Percentiles rank a stretch among this genome's conserved stretches.
These are phyloP conservation scores for Prenolepis imparis DNA, from an alignment of 2,888 invertebrate genomes.

Conservation along the genomic window DNA sequence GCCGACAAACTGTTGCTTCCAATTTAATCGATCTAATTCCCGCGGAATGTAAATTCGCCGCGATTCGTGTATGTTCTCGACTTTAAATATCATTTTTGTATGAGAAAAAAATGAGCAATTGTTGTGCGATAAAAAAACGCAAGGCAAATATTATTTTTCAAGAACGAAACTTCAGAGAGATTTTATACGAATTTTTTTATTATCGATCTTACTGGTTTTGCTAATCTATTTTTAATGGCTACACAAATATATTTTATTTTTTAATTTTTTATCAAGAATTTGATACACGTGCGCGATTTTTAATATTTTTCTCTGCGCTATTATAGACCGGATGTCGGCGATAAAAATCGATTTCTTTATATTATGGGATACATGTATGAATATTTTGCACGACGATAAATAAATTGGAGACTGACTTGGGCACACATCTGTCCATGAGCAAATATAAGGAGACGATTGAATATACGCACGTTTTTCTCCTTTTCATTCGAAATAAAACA, in stretches of 20 bases:
- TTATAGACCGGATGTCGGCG: neutral
- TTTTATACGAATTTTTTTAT: neutral
- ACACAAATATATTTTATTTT: neutral
- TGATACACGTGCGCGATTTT: neutral
- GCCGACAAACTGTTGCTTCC: conserved; percentile 51
- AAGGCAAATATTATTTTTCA: neutral
- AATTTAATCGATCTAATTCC: conserved; percentile 30
- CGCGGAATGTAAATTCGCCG: neutral
- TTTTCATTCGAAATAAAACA: conserved; percentile 34
- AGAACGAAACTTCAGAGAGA: neutral
- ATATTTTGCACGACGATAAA: neutral
- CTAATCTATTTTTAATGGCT: neutral
- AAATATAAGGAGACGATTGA: conserved; percentile 15
- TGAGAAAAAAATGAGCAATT: neutral
- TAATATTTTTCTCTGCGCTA: neutral
- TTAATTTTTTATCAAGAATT: neutral
- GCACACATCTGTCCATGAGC: neutral
- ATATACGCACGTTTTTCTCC: neutral
- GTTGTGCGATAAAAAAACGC: neutral
- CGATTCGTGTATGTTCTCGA: neutral
- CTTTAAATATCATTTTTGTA: neutral
- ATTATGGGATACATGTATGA: neutral
- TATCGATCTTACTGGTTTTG: neutral
- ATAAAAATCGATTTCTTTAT: conserved; percentile 20
- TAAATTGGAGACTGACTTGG: neutral